Conservation (phyloP, 2,797 vertebrate genomes). For the Enteromius trimaculatus region DNA sequence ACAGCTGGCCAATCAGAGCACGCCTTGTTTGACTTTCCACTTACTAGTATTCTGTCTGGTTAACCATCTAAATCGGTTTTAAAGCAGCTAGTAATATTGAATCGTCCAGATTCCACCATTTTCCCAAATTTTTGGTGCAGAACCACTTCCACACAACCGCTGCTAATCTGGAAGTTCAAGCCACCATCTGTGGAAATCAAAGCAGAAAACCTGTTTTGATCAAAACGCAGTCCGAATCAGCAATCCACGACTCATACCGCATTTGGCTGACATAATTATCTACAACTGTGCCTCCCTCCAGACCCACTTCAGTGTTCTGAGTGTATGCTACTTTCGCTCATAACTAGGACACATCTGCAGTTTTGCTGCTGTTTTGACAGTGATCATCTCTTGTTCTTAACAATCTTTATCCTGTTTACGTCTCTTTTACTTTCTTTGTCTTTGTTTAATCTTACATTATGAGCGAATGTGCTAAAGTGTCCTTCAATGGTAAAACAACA, state of each 20-base stretch:
- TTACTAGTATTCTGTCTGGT: background rate
- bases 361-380: slow-evolving; percentile 13
- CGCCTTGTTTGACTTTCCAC: background rate
- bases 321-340: slow-evolving; percentile 5
- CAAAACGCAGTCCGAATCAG: background rate
- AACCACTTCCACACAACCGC: slow-evolving; percentile 45
- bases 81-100: background rate
- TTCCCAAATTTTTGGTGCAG: slow-evolving; percentile 46
- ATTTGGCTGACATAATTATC: slow-evolving; percentile 37
- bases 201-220: slow-evolving; percentile 22
- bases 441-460: slow-evolving; percentile 22
- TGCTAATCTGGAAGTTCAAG: slow-evolving; percentile 10
- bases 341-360: slow-evolving; percentile 40
- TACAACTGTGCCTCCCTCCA: slow-evolving; percentile 20
- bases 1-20: too few species aligned
- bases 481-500: background rate
- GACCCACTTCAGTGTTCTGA: slow-evolving; percentile 5
- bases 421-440: slow-evolving; percentile 12
- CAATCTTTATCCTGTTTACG: slow-evolving; percentile 1
- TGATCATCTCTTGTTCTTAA: slow-evolving; percentile 5
- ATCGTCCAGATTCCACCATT: background rate
- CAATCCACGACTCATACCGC: slow-evolving; percentile 1
- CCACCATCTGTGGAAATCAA: slow-evolving; percentile 20
- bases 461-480: background rate
- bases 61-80: background rate